Conservation (phyloP, 2,888 invertebrate species). For the Zaprionus obscuricornis region DNA sequence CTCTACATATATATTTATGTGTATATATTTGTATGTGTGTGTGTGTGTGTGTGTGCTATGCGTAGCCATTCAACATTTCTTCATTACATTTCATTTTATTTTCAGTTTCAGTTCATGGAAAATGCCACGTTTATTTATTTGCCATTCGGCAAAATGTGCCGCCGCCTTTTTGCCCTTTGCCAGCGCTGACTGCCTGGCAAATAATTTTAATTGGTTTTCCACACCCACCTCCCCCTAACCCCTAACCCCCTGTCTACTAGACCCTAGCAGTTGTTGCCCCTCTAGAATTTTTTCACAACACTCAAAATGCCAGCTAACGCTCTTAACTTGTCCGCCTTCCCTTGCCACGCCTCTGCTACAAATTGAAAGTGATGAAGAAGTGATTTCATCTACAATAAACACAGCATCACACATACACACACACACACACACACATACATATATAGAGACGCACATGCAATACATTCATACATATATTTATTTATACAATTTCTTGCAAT, state of each 20-base stretch:
- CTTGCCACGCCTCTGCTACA: background rate
- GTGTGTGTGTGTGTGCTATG: slow-evolving; percentile 20
- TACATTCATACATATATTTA: slow-evolving; percentile 4
- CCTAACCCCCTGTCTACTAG: background rate
- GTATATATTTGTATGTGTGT: slow-evolving; percentile 9
- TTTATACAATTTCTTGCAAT: slow-evolving; percentile 24
- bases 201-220: slow-evolving; percentile 75
- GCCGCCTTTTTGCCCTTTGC: slow-evolving; percentile 62
- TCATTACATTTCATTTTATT: slow-evolving; percentile 71
- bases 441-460: background rate
- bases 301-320: no score
- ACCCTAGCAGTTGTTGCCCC: no score
- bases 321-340: no score
- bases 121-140: slow-evolving; percentile 68
- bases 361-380: slow-evolving; percentile 34
- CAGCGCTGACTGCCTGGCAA: slow-evolving; percentile 42
- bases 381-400: slow-evolving; percentile 46
- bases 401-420: background rate
- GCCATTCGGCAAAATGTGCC: slow-evolving; percentile 67
- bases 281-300: no score
- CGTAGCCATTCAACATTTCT: slow-evolving; percentile 68
- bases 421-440: background rate
- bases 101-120: slow-evolving; percentile 57
- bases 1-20: background rate
- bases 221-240: background rate